These are phyloP conservation scores for Trichogramma evanescens DNA, from an alignment of 2,888 invertebrate genomes.

Conservation along the genomic window DNA sequence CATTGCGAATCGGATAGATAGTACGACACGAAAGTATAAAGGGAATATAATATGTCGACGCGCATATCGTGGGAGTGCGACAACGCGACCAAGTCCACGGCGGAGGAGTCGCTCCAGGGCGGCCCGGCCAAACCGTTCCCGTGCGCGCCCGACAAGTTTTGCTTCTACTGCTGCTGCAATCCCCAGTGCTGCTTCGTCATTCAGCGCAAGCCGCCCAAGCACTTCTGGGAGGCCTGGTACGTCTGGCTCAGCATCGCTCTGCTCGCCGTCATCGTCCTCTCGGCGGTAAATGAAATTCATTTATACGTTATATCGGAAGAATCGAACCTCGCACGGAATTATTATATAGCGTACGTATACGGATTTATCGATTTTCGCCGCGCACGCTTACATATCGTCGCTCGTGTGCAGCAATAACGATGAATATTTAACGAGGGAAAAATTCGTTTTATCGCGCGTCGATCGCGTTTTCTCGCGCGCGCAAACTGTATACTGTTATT, in stretches of 20 bases:
- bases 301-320: background rate
- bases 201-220: conserved; percentile 36
- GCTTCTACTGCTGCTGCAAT: conserved; percentile 38
- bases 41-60: background rate
- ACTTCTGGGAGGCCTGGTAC: conserved; percentile 43
- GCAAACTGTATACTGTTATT: no score
- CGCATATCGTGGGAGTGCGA: conserved; percentile 36
- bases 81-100: conserved; percentile 27
- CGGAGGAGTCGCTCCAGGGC: conserved; percentile 16
- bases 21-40: no score
- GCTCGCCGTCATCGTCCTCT: conserved; percentile 35
- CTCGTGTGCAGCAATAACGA: background rate
- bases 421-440: background rate
- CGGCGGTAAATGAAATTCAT: conserved; percentile 32
- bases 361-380: background rate
- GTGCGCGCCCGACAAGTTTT: conserved; percentile 36
- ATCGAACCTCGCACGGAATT: background rate
- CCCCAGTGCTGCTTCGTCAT: conserved; percentile 38
- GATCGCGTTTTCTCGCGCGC: no score
- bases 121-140: conserved; percentile 27
- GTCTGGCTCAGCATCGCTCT: conserved; percentile 41
- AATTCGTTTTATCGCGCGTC: background rate
- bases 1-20: no score
- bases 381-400: background rate
- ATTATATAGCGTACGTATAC: background rate